phyloP scores from a whole-genome alignment of 2,888 invertebrate species.

The Ashinkailepas kermadecensis region DNA sequence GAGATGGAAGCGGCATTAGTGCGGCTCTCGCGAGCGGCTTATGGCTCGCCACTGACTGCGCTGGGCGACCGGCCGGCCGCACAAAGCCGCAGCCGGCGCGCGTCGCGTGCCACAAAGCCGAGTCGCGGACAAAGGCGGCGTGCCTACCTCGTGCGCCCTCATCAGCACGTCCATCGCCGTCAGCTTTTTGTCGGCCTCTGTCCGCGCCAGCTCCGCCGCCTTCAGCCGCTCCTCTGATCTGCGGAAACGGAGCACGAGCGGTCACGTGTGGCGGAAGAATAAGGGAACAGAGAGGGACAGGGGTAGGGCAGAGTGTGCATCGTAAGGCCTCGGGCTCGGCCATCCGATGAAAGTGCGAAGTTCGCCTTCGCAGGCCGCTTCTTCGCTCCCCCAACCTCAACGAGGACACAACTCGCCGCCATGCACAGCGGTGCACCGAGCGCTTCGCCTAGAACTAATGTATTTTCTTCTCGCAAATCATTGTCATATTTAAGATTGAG shows the following conservation, averaged over 20 bases:
- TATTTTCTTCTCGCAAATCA: too few relatives aligned
- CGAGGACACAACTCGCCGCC: too few relatives aligned
- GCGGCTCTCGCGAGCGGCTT: not conserved
- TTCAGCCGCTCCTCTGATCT: constrained; percentile 29
- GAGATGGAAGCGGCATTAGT: not conserved
- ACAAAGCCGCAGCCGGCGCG: not conserved
- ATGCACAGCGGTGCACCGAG: too few relatives aligned
- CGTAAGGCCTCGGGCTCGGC: too few relatives aligned
- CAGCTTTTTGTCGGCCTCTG: constrained; percentile 27
- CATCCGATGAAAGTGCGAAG: too few relatives aligned
- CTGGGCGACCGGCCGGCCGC: too few relatives aligned
- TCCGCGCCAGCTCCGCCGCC: constrained; percentile 26
- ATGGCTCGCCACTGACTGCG: not conserved
- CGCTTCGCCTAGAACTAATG: too few relatives aligned
- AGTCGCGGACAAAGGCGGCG: not conserved
- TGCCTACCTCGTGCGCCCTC: not conserved
- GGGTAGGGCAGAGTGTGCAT: not conserved
- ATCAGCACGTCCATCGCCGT: not conserved
- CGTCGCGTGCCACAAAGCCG: not conserved
- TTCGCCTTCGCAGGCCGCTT: too few relatives aligned
- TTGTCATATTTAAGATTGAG: too few relatives aligned
- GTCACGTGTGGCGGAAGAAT: too few relatives aligned
- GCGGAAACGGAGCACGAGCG: not conserved
- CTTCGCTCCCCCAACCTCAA: too few relatives aligned
- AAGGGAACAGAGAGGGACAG: not conserved